Conservation (phyloP, 2,888 invertebrate genomes). For the Euphydryas editha region DNA sequence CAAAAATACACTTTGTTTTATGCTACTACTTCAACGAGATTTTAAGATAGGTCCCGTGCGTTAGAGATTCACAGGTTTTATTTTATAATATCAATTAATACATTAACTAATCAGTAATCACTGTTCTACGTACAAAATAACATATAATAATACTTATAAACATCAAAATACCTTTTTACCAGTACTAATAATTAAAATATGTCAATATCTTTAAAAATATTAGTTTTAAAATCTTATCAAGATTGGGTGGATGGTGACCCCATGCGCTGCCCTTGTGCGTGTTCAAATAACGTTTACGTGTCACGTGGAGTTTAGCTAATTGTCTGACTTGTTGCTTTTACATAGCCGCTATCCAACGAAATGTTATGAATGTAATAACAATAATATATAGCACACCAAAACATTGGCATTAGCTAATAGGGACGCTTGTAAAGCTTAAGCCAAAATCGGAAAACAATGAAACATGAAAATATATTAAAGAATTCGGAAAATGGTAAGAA, state of each 20-base stretch:
- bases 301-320: constrained; percentile 54
- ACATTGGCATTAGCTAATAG: constrained; percentile 1
- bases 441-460: too few species aligned
- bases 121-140: too few species aligned
- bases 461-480: too few species aligned
- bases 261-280: constrained; percentile 36
- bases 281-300: constrained; percentile 50
- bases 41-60: too few species aligned
- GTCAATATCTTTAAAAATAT: not conserved
- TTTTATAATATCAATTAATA: too few species aligned
- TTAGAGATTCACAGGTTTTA: too few species aligned
- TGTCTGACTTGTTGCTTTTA: constrained; percentile 57
- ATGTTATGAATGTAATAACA: too few species aligned
- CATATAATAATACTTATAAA: too few species aligned
- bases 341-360: constrained; percentile 8
- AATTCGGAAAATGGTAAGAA: too few species aligned
- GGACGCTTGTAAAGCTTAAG: too few species aligned
- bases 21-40: not conserved
- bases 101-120: too few species aligned
- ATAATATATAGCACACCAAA: not conserved
- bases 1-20: not conserved
- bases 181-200: not conserved
- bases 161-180: too few species aligned
- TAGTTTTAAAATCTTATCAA: constrained; percentile 7
- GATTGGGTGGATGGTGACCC: constrained; percentile 24